Base-by-base conservation (phyloP, 2,888 invertebrate genomes). In the Chrysopilus asiliformis region DNA sequence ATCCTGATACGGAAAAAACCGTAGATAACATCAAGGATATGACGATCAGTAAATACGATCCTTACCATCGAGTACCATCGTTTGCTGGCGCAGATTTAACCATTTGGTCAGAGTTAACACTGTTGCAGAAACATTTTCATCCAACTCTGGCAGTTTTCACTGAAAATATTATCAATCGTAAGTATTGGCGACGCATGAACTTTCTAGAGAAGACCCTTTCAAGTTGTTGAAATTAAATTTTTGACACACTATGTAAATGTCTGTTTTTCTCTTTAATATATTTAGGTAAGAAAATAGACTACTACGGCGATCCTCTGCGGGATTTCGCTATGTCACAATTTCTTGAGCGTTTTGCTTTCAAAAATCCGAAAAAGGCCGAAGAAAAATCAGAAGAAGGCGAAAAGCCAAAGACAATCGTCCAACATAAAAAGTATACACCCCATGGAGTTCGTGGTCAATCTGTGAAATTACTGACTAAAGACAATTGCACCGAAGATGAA, bases 291-390 rank as follows among this genome's bases (percentile, higher is more conserved):
- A 32, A 17, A 36, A 78, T 93, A 35, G 73, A 74, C 22, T 97
- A 97, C 61, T 74, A 76, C 39, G 95, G 97, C 0, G 93, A 98
- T 60, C 94, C 97, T 0, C 64, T 98, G 3, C 76, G 84, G 50
- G 97, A 98, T 63, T 91, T 95, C 57, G 81, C 84, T 0, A 67
- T 90, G 22, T 80, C 89, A 32, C 71, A 87, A 32, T 98, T 98
- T 60, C 67, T 98, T 30, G 95, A 98, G 53, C 72, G 95, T 28
- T 97, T 95, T 60, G 89, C 89, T 8, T 95, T 89, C 59, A 87
- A 91, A 56, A 98, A 98, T 67, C 86, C 86, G 0, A 86, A 85
- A 57, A 77, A 74, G 45, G 50, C 66, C 2, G 65, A 65, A 0
- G 41, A 49, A 12, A 48, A 53, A 17, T 47, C 68, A 10, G 42